Evolutionary conservation across 2,797 vertebrate species (phyloP).

Genomic region (Danio jaintianensis): DNA sequence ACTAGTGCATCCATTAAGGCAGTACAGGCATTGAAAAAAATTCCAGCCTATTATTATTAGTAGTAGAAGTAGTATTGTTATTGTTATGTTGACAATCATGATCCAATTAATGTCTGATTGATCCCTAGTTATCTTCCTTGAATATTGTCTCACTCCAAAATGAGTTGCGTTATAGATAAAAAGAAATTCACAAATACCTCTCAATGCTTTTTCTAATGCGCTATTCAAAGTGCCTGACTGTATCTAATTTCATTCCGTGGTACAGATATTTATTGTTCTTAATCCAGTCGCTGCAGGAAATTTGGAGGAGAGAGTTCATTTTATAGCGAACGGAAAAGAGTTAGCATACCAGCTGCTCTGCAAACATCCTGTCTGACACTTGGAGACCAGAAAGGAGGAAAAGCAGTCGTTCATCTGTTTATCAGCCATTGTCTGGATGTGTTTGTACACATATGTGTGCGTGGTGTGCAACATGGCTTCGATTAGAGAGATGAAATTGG

Average conservation of each 20-base stretch:
- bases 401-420: slow-evolving; percentile 13
- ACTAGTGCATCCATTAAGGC: too few species aligned
- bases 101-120: not conserved
- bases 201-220: not conserved
- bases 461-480: not conserved
- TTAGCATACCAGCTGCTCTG: slow-evolving; percentile 28
- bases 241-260: slow-evolving; percentile 14
- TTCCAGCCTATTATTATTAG: too few species aligned
- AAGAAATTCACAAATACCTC: not conserved
- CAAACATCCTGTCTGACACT: slow-evolving; percentile 36
- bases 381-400: slow-evolving; percentile 8
- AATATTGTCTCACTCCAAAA: not conserved
- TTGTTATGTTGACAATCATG: not conserved
- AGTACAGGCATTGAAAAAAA: too few species aligned
- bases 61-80: too few species aligned
- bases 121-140: not conserved
- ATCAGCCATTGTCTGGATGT: slow-evolving; percentile 1
- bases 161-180: not conserved
- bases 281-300: slow-evolving; percentile 26
- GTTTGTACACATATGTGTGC: not conserved
- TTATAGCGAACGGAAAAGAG: not conserved
- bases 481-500: slow-evolving; percentile 10
- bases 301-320: not conserved
- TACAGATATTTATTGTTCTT: slow-evolving; percentile 34
- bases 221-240: not conserved